Evolutionary conservation across 2,888 invertebrate genomes (phyloP), one percentile per base, ranked within the genome.

Genomic region (Anthrax anthrax): DNA sequence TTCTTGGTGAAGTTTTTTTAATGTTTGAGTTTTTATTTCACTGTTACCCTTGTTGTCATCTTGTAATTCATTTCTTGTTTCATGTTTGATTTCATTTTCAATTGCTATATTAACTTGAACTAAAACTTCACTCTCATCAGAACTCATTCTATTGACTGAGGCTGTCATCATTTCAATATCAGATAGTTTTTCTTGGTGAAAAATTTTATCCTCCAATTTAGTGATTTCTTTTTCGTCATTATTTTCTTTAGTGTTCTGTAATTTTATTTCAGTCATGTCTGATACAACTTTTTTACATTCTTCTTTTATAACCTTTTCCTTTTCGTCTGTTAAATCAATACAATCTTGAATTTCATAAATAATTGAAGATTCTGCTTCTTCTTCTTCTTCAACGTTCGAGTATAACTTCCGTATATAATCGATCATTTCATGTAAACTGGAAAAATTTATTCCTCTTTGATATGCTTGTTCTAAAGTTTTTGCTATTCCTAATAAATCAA

Each of bases 361-460:
- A n/a, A n/a, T n/a, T n/a, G n/a, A n/a, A n/a, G n/a, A n/a, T n/a
- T n/a, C n/a, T n/a, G n/a, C n/a, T n/a, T n/a, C n/a, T n/a, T n/a
- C n/a, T n/a, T n/a, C n/a, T n/a, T n/a, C n/a, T n/a, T n/a, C n/a
- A n/a, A n/a, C n/a, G 6, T 38, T 38, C 16, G 37, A 16, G 10
- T 37, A 37, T 23, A 37, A 39, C 4, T 47, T 29, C 23, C 44
- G 46, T n/a, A 52, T 43, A 36, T 49, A 54, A 23, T 51, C 44
- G 18, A 51, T 49, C 17, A 54, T 46, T 19, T 50, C 50, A 13
- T 52, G 48, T 2, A 54, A 43, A 39, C 41, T 49, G 19, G 50
- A 44, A 47, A 54, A 54, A 17, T 42, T 37, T 2, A 48, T 10
- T 13, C 49, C 49, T 16, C 34, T 32, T 16, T 46, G 23, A 18